These are phyloP conservation scores for Herminia tarsipennalis DNA, from an alignment of 2,888 invertebrate species.

Conservation along the genomic window DNA sequence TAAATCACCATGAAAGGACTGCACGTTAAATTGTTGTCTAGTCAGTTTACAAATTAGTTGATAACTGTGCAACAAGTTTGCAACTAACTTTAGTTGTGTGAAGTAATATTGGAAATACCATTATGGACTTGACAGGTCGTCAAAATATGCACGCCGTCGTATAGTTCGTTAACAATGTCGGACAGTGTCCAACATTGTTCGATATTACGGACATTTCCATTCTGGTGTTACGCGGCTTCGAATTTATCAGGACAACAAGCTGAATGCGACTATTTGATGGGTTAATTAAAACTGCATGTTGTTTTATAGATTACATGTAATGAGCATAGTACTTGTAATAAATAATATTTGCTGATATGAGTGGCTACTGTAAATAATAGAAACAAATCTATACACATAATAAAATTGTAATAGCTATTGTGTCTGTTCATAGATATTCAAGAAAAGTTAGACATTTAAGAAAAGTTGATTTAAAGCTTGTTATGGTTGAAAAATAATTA, in stretches of 20 bases:
- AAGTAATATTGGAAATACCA: constrained; percentile 22
- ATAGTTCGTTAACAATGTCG: constrained; percentile 13
- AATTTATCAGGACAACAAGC: constrained; percentile 13
- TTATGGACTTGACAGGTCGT: constrained; percentile 10
- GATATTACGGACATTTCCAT: constrained; percentile 15
- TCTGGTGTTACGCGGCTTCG: constrained; percentile 13
- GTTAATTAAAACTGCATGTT: constrained; percentile 1
- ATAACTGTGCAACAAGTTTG: too few species aligned
- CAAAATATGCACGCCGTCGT: constrained; percentile 36
- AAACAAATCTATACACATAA: too few species aligned
- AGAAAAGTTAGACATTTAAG: too few species aligned
- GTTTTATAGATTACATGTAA: neutral
- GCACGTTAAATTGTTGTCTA: too few species aligned
- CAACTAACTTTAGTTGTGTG: constrained; percentile 3
- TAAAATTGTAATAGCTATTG: too few species aligned
- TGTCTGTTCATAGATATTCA: too few species aligned
- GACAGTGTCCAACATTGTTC: constrained; percentile 21
- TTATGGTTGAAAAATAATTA: too few species aligned
- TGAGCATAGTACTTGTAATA: neutral
- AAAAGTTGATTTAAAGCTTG: too few species aligned
- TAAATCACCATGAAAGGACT: too few species aligned
- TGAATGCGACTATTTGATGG: neutral
- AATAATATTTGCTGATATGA: too few species aligned
- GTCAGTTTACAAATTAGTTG: too few species aligned
- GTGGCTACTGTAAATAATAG: too few species aligned